Percentiles rank a stretch among this genome's conserved stretches.
phyloP scores from a whole-genome alignment of 1,140 invertebrate species.

The Drosophila navojoa region DNA sequence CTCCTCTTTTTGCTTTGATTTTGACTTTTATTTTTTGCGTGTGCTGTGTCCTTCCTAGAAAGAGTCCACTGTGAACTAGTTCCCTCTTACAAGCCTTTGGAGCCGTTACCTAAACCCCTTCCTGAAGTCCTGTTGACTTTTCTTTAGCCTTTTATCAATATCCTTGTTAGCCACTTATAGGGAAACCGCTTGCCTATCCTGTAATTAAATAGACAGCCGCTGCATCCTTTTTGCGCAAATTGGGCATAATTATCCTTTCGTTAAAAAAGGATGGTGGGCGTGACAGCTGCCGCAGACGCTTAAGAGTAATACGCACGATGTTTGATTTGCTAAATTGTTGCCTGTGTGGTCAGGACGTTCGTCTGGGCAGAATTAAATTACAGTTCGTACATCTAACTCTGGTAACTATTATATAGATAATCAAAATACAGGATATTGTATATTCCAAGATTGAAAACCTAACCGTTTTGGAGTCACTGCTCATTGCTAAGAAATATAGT shows the following conservation, averaged over 20 bases:
- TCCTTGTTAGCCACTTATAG: slow-evolving; percentile 17
- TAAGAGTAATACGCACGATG: slow-evolving; percentile 28
- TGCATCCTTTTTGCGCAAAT: slow-evolving; percentile 9
- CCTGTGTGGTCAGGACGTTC: neutral
- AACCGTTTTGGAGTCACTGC: neutral
- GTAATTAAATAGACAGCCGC: slow-evolving; percentile 43
- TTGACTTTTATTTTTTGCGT: slow-evolving; percentile 33
- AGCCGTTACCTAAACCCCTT: slow-evolving; percentile 27
- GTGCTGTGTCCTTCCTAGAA: slow-evolving; percentile 46
- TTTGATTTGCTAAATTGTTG: slow-evolving; percentile 35
- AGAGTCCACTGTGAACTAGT: slow-evolving; percentile 9
- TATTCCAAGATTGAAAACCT: too few relatives aligned
- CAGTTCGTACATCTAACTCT: neutral
- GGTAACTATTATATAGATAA: neutral
- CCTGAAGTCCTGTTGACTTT: neutral
- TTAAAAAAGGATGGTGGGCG: slow-evolving; percentile 11
- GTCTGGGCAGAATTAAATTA: neutral
- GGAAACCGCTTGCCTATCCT: neutral
- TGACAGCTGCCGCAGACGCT: slow-evolving; percentile 4
- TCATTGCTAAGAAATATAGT: slow-evolving; percentile 1
- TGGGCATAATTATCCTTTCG: slow-evolving; percentile 39
- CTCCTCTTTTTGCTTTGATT: neutral
- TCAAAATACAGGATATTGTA: neutral
- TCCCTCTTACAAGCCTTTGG: slow-evolving; percentile 20
- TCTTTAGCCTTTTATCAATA: neutral